Base-by-base conservation (phyloP, 2,797 vertebrate species). In the Melanotaenia maccullochi region DNA sequence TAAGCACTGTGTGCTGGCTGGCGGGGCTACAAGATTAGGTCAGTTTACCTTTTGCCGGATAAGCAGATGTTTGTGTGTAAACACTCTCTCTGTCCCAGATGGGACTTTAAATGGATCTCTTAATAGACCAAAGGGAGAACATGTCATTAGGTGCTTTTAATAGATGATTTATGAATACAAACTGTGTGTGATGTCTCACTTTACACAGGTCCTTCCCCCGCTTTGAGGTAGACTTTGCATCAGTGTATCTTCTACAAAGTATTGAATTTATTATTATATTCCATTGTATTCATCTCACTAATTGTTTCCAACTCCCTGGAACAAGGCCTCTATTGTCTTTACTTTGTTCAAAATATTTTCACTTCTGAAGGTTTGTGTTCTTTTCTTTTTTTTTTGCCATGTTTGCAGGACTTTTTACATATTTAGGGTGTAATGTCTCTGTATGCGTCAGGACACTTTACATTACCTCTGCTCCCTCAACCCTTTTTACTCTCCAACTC, bases 1-100 rank as follows among this genome's bases (percentile, higher is more conserved):
- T 73, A 68, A 79, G 81, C 64, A 71, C 76, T 81, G 71, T 77
- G 68, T 54, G 42, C 72, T 22, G 72, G 60, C 74, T 56, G 59
- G 57, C 11, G 56, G 36, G 54, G 72, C 75, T 76, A 56, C 86
- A 54, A 81, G 77, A 68, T 84, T 81, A 30, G 70, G 52, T 73
- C 24, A 87, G 90, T 90, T 75, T 84, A 81, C 76, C 36, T 77
- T 81, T 22, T 59, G 16, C 63, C 57, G 76, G 54, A 65, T 40
- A 67, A 68, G 72, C 91, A 92, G 89, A 93, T 92, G 92, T 79
- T 89, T 89, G 81, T 60, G 74, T 40, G 73, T 91, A 92, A 91
- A 93, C 89, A 88, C 65, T 58, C 65, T 49, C 65, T 55, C 60
- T 78, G 60, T 24, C 67, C 77, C 85, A 91, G 80, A 89, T 88